These are phyloP conservation scores for Lacanobia wlatinum DNA, from an alignment of 2,888 invertebrate genomes.

Conservation along the genomic window DNA sequence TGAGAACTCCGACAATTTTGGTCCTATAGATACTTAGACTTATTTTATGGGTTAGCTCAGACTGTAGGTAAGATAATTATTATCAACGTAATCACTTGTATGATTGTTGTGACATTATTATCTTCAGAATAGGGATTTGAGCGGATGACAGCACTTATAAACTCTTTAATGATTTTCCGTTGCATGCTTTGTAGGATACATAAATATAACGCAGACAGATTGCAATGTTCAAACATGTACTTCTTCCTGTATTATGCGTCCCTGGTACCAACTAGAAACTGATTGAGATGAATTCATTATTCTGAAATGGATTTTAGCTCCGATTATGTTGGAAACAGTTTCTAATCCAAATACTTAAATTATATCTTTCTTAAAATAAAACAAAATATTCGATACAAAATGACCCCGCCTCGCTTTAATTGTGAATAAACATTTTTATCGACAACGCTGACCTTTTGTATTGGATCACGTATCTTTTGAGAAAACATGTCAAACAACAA, in stretches of 20 bases:
- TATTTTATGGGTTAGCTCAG: conserved; percentile 24
- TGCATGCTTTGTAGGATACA: conserved; percentile 8
- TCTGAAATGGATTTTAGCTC: background rate
- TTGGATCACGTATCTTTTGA: conserved; percentile 32
- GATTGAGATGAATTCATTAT: background rate
- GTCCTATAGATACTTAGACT: background rate
- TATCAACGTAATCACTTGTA: conserved; percentile 39
- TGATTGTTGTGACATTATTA: conserved; percentile 32
- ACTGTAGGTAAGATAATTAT: conserved; percentile 25
- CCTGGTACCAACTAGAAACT: background rate
- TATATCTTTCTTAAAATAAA: background rate
- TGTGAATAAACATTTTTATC: conserved; percentile 52
- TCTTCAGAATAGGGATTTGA: conserved; percentile 40
- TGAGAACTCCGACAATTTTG: background rate
- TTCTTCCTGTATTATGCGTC: background rate
- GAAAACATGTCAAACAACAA: conserved; percentile 10
- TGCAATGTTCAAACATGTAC: conserved; percentile 6
- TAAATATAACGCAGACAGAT: background rate
- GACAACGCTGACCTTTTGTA: conserved; percentile 40
- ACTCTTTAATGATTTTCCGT: conserved; percentile 23
- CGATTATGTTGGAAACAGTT: background rate
- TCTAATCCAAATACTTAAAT: background rate
- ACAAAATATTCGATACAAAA: background rate
- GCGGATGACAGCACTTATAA: conserved; percentile 28
- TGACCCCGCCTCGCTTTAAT: conserved; percentile 12